Conservation (phyloP, 2,888 invertebrate genomes). For the Pheosia gnoma region DNA sequence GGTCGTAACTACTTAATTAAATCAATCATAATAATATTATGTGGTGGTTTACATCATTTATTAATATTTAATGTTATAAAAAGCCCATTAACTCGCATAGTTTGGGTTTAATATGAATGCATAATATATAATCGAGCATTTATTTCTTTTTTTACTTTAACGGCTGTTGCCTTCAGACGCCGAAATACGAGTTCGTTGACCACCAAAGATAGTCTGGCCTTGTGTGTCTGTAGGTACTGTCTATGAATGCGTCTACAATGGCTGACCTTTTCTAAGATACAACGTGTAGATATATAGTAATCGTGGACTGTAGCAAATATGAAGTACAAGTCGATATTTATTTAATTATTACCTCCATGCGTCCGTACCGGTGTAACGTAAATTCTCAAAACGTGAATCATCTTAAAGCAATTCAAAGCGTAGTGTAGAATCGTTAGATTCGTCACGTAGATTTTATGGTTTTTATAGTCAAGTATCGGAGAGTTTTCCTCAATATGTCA, state of each 20-base stretch:
- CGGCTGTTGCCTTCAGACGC: constrained; percentile 55
- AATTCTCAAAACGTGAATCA: constrained; percentile 43
- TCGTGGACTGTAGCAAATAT: constrained; percentile 11
- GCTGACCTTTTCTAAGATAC: constrained; percentile 29
- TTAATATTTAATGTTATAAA: too few species aligned
- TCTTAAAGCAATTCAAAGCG: constrained; percentile 38
- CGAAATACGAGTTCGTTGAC: constrained; percentile 64
- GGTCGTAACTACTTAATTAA: too few species aligned
- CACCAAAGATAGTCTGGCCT: constrained; percentile 69
- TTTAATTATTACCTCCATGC: constrained; percentile 6
- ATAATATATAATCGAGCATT: constrained; percentile 34
- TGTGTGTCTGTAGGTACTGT: constrained; percentile 49
- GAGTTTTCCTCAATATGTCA: constrained; percentile 74
- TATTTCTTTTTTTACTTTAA: constrained; percentile 48
- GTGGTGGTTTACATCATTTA: too few species aligned
- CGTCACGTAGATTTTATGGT: constrained; percentile 64
- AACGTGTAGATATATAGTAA: background rate
- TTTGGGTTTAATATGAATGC: constrained; percentile 1
- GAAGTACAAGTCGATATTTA: constrained; percentile 10
- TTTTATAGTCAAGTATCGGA: constrained; percentile 52
- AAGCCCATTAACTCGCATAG: background rate
- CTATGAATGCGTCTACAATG: constrained; percentile 53
- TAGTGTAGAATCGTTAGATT: constrained; percentile 54
- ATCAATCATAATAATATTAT: too few species aligned
- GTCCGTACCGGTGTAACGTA: constrained; percentile 24